A percentile compares a stretch with the other conserved stretches of the same genome.
Evolutionary conservation across 2,797 vertebrate species (phyloP).

Genomic region (Sebastes trivittatus): DNA sequence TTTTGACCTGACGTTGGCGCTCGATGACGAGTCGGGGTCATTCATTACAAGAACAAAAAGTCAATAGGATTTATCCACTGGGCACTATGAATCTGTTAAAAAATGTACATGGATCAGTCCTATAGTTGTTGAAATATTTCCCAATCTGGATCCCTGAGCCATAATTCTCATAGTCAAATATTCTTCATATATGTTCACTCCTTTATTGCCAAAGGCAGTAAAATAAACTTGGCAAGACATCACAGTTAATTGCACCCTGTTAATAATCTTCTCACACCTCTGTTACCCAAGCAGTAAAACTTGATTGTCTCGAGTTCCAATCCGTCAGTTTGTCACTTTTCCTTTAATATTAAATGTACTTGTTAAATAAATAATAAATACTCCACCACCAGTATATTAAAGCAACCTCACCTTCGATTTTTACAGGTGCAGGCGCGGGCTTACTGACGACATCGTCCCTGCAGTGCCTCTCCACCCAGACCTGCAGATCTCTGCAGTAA

Average conservation of each 20-base stretch:
- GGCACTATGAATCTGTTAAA: background rate
- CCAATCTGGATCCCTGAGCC: too few relatives aligned
- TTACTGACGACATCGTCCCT: background rate
- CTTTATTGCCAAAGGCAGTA: background rate
- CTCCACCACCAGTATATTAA: background rate
- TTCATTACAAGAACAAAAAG: background rate
- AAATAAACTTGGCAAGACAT: slow-evolving; percentile 7
- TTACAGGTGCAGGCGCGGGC: background rate
- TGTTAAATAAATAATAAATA: background rate
- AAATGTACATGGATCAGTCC: background rate
- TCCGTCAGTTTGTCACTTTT: background rate
- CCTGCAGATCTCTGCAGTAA: slow-evolving; percentile 73
- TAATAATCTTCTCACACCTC: slow-evolving; percentile 29
- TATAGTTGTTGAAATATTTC: background rate
- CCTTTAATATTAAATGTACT: background rate
- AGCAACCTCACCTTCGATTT: slow-evolving; percentile 43
- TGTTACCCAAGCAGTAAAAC: background rate
- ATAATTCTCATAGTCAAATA: background rate
- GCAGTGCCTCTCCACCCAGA: slow-evolving; percentile 69
- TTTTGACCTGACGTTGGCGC: too few relatives aligned
- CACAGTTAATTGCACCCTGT: slow-evolving; percentile 4
- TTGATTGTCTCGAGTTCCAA: background rate
- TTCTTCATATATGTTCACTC: background rate
- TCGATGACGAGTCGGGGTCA: too few relatives aligned
- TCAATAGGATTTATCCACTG: background rate